Conservation (phyloP, 2,113 vertebrate species). For the Anhinga rufa region DNA sequence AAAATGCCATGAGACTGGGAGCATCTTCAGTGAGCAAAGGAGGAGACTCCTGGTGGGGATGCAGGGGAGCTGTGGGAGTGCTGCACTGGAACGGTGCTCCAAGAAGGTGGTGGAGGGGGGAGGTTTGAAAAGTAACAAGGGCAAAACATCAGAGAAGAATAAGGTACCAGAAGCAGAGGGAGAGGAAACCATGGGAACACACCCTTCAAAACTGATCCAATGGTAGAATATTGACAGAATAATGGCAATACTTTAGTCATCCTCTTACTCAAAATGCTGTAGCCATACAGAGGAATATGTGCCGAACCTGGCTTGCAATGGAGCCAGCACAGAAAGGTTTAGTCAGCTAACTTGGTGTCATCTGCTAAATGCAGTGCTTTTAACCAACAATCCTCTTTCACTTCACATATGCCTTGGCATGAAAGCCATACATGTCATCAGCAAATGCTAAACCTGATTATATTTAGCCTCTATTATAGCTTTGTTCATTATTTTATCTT, state of each 20-base stretch:
- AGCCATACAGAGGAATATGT: background rate
- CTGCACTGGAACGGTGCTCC: background rate
- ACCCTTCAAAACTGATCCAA: background rate
- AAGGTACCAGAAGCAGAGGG: background rate
- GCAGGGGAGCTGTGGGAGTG: background rate
- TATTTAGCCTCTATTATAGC: background rate
- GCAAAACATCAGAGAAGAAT: background rate
- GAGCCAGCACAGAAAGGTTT: background rate
- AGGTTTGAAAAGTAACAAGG: background rate
- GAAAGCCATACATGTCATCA: background rate
- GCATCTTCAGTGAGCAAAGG: background rate
- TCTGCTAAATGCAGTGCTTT: background rate
- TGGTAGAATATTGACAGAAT: background rate
- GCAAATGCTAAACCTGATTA: background rate
- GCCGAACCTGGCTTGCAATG: background rate
- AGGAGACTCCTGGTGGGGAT: background rate
- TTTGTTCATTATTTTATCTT: background rate
- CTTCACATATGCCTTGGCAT: background rate
- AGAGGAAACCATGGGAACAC: background rate
- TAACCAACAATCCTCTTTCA: background rate
- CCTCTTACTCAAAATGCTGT: background rate
- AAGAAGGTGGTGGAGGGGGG: background rate
- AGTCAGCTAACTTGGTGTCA: background rate
- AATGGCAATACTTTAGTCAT: background rate
- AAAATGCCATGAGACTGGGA: background rate